Conservation (phyloP, 2,888 invertebrate species). For the Lasius platythorax region DNA sequence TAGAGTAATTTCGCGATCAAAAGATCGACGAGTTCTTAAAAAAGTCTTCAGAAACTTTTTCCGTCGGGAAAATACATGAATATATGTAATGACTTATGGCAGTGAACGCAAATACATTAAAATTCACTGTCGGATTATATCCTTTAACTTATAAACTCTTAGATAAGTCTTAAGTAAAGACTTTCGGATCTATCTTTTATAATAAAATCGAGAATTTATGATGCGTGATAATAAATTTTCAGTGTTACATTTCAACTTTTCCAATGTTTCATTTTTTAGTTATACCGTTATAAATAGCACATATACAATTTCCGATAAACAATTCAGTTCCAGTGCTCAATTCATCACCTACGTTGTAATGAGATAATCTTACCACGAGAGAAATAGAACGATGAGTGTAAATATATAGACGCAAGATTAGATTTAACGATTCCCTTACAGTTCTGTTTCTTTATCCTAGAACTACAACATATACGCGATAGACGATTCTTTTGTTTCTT, state of each 20-base stretch:
- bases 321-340: background rate
- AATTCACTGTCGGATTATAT: background rate
- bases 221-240: background rate
- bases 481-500: slow-evolving; percentile 9
- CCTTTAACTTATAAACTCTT: background rate
- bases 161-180: background rate
- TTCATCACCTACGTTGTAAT: slow-evolving; percentile 5
- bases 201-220: background rate
- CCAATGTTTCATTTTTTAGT: background rate
- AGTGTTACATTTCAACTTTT: background rate
- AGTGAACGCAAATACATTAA: slow-evolving; percentile 17
- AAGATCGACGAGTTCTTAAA: slow-evolving; percentile 7
- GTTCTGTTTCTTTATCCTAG: background rate
- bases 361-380: background rate
- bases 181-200: background rate
- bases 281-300: background rate
- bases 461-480: background rate
- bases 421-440: background rate
- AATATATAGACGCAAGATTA: background rate
- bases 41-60: background rate
- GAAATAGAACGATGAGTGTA: background rate
- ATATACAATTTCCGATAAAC: background rate
- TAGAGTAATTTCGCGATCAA: slow-evolving; percentile 1
- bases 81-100: background rate
- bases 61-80: background rate